Percentiles rank a stretch among this genome's conserved stretches.
phyloP scores from a whole-genome alignment of 2,113 vertebrate species.

The Eptesicus fuscus region DNA sequence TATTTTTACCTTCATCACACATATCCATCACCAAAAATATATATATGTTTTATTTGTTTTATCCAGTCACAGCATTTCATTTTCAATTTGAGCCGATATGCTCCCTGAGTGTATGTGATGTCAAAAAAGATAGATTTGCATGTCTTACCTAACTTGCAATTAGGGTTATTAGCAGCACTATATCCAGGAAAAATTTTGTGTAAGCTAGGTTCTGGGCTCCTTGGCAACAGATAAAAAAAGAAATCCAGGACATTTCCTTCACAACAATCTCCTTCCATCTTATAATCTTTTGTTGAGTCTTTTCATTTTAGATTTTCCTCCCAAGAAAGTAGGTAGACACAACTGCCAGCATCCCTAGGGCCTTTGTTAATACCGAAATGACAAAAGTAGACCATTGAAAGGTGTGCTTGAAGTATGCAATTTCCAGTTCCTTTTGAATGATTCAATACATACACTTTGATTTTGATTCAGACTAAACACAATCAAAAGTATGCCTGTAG shows the following conservation, averaged over 20 bases:
- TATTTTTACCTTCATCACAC: constrained; percentile 56
- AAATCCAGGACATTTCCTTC: constrained; percentile 53
- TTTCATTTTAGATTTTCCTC: constrained; percentile 62
- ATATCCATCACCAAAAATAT: constrained; percentile 15
- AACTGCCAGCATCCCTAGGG: constrained; percentile 20
- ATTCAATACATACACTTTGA: constrained; percentile 1
- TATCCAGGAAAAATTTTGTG: constrained; percentile 61
- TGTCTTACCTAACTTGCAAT: constrained; percentile 69
- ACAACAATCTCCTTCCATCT: constrained; percentile 50
- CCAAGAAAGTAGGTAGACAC: constrained; percentile 32
- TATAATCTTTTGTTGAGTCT: constrained; percentile 46
- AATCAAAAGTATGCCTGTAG: constrained; percentile 38
- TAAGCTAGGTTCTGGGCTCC: constrained; percentile 54
- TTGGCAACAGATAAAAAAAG: constrained; percentile 56
- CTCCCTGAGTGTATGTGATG: constrained; percentile 67
- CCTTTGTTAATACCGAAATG: constrained; percentile 40
- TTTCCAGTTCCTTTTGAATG: constrained; percentile 43
- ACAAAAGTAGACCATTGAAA: constrained; percentile 33
- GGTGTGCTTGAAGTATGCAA: constrained; percentile 17
- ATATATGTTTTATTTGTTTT: constrained; percentile 67
- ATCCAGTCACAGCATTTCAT: constrained; percentile 64
- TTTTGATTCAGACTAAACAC: constrained; percentile 61
- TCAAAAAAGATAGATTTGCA: constrained; percentile 61
- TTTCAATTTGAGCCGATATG: constrained; percentile 72
- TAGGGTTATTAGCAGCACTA: constrained; percentile 68